These are phyloP conservation scores for Scomber japonicus DNA, from an alignment of 2,113 vertebrate genomes.

Conservation along the genomic window DNA sequence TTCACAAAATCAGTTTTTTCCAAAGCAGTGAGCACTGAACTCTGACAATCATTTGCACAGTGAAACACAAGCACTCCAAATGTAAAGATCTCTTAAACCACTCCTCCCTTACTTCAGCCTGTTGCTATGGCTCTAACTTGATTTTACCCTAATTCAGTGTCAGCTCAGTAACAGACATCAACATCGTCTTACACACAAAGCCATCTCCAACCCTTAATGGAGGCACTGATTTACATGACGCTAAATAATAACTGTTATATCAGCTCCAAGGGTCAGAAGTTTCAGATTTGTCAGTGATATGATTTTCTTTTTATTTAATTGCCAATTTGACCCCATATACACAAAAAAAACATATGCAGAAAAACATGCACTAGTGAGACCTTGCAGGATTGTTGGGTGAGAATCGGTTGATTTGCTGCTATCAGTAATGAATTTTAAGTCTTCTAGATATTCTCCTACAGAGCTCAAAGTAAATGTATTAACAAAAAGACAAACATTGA, in stretches of 20 bases:
- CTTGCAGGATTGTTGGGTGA: slow-evolving; percentile 7
- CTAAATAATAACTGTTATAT: slow-evolving; percentile 25
- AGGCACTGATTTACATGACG: slow-evolving; percentile 46
- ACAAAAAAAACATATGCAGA: slow-evolving; percentile 17
- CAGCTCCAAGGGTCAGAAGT: too few relatives aligned
- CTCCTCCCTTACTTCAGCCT: slow-evolving; percentile 33
- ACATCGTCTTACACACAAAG: slow-evolving; percentile 48
- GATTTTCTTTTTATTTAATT: neutral
- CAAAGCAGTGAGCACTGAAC: slow-evolving; percentile 56
- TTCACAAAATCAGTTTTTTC: slow-evolving; percentile 41
- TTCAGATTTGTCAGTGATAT: neutral
- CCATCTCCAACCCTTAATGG: neutral
- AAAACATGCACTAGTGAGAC: slow-evolving; percentile 19
- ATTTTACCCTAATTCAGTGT: slow-evolving; percentile 50
- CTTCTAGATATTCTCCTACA: neutral
- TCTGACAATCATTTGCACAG: slow-evolving; percentile 44
- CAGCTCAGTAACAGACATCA: slow-evolving; percentile 54
- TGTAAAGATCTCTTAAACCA: slow-evolving; percentile 59
- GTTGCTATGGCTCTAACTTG: slow-evolving; percentile 30
- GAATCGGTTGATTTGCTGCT: slow-evolving; percentile 52
- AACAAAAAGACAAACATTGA: slow-evolving; percentile 18
- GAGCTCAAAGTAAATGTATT: slow-evolving; percentile 14
- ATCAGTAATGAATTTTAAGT: slow-evolving; percentile 21
- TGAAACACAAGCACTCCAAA: slow-evolving; percentile 69
- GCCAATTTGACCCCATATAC: slow-evolving; percentile 24